These are phyloP conservation scores for Chironomus tentans DNA, from an alignment of 2,888 invertebrate species.

Conservation along the genomic window DNA sequence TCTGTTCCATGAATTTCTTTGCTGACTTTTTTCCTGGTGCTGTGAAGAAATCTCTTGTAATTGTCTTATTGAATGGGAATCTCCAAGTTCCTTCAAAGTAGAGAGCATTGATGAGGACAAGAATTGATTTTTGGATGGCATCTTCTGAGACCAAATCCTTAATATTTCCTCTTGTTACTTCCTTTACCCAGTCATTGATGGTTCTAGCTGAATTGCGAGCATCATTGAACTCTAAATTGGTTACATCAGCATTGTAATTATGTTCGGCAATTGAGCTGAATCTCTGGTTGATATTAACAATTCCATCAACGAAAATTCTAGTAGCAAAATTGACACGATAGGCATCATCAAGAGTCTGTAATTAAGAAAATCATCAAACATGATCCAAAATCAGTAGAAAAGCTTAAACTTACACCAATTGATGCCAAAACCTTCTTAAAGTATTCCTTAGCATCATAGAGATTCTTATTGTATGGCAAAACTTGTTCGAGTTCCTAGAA, in stretches of 20 bases:
- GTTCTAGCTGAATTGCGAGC: constrained; percentile 45
- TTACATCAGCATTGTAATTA: constrained; percentile 58
- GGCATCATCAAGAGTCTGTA: constrained; percentile 34
- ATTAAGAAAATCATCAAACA: background rate
- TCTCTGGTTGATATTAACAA: constrained; percentile 48
- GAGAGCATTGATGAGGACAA: constrained; percentile 64
- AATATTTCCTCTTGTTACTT: constrained; percentile 66
- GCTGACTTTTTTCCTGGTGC: constrained; percentile 43
- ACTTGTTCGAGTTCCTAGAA: constrained; percentile 17
- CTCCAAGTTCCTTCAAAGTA: constrained; percentile 77
- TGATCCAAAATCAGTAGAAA: background rate
- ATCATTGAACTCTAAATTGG: constrained; percentile 54
- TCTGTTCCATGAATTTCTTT: constrained; percentile 60
- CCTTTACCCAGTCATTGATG: constrained; percentile 75
- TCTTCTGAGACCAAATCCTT: constrained; percentile 52
- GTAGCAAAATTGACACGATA: constrained; percentile 56
- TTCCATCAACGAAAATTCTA: constrained; percentile 52
- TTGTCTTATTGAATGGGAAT: constrained; percentile 57
- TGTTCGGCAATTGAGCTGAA: constrained; percentile 53
- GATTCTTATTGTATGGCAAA: constrained; percentile 16
- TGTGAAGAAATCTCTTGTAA: constrained; percentile 51
- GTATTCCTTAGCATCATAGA: constrained; percentile 21
- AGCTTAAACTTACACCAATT: background rate
- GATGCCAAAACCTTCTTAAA: constrained; percentile 2
- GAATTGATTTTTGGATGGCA: constrained; percentile 44